Percentiles rank a stretch among this genome's conserved stretches.
These are phyloP conservation scores for Tichodroma muraria DNA, from an alignment of 2,113 vertebrate species.

Conservation along the genomic window DNA sequence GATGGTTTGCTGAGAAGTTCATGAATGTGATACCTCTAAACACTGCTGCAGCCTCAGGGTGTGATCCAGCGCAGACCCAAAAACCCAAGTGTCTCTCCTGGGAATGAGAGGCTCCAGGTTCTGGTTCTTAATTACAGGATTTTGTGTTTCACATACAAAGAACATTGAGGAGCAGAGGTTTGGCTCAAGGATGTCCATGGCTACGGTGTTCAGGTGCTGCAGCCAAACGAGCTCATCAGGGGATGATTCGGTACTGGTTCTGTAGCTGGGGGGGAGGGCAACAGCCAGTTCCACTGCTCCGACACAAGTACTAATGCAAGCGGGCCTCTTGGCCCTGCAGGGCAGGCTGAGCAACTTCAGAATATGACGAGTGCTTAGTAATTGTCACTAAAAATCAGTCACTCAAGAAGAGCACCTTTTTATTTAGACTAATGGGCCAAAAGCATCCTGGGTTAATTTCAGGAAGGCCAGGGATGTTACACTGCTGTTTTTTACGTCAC, in stretches of 20 bases:
- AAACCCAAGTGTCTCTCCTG: neutral
- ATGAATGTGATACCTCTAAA: neutral
- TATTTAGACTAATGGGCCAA: neutral
- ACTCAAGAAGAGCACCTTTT: neutral
- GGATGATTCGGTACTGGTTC: neutral
- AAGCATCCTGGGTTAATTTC: neutral
- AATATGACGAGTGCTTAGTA: slow-evolving; percentile 9
- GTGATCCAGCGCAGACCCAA: neutral
- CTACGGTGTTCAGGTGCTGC: neutral
- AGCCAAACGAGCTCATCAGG: neutral
- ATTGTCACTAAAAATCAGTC: slow-evolving; percentile 13
- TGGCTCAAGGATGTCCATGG: neutral
- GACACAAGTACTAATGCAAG: neutral
- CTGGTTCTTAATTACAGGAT: neutral
- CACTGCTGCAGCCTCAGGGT: neutral
- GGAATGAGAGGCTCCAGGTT: neutral
- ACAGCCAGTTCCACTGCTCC: neutral
- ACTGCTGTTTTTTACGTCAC: neutral
- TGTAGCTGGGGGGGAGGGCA: neutral
- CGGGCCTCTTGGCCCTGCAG: neutral
- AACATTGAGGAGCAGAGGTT: neutral
- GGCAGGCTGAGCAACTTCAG: neutral
- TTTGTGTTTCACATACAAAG: neutral
- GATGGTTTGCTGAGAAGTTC: neutral
- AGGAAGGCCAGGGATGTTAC: neutral